Evolutionary conservation across 2,888 invertebrate species (phyloP).

Genomic region (Scrobipalpa costella): DNA sequence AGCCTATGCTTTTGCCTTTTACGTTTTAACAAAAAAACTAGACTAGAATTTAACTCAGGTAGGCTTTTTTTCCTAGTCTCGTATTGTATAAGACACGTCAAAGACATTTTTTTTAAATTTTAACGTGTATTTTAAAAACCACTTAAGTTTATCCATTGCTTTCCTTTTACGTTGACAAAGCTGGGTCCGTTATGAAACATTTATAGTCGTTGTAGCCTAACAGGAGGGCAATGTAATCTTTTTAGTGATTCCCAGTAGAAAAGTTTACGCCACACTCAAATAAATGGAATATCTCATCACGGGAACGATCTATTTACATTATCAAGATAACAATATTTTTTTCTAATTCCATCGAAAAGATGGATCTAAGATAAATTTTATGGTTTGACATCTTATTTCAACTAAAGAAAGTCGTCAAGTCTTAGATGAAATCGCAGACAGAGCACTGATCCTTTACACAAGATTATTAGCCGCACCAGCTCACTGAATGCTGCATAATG

Average conservation of each 20-base stretch:
- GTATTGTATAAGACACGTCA: not conserved
- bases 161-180: conserved; percentile 23
- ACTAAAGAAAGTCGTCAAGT: too few species aligned
- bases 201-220: conserved; percentile 49
- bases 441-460: too few species aligned
- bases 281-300: not conserved
- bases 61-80: not conserved
- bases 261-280: not conserved
- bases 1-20: not conserved
- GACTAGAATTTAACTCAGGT: not conserved
- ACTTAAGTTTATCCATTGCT: conserved; percentile 26
- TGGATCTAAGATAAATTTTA: too few species aligned
- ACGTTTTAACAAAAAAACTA: not conserved
- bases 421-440: too few species aligned
- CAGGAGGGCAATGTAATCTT: not conserved
- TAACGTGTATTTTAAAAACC: conserved; percentile 3
- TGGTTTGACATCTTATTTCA: too few species aligned
- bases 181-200: conserved; percentile 56
- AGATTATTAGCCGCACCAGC: too few species aligned
- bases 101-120: not conserved
- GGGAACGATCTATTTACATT: not conserved
- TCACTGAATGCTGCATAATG: too few species aligned
- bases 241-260: not conserved
- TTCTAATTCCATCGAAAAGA: too few species aligned
- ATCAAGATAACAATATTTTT: not conserved